Evolutionary conservation across 2,797 vertebrate species (phyloP).

Genomic region (Tauraco hartlaubi): DNA sequence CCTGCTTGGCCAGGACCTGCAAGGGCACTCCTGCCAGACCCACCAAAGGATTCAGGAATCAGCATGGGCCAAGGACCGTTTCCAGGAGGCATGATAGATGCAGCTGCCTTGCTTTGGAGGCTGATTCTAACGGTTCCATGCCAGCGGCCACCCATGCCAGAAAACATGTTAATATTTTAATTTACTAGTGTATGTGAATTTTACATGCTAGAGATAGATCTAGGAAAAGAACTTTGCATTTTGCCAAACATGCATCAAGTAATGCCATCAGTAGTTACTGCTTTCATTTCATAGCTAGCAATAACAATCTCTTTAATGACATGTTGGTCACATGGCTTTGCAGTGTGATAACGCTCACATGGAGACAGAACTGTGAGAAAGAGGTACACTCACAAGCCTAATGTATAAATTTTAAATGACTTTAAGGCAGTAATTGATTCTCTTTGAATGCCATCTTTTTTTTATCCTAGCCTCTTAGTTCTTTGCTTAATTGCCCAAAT

Average conservation of each 20-base stretch:
- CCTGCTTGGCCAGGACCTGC: not conserved
- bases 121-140: not conserved
- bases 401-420: not conserved
- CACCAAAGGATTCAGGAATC: not conserved
- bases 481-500: slow-evolving; percentile 18
- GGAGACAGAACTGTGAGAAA: not conserved
- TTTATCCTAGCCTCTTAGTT: not conserved
- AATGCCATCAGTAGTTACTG: not conserved
- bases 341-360: not conserved
- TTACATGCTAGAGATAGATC: not conserved
- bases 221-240: not conserved
- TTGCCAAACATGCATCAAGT: not conserved
- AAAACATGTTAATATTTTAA: not conserved
- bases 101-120: not conserved
- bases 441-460: not conserved
- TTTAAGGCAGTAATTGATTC: not conserved
- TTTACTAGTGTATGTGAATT: not conserved
- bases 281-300: not conserved
- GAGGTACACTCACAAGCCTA: not conserved
- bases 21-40: not conserved
- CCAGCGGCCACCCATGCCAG: not conserved
- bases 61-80: not conserved
- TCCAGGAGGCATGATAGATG: not conserved
- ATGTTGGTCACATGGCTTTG: not conserved
- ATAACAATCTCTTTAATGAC: not conserved